Evolutionary conservation across 2,888 invertebrate genomes (phyloP), one percentile per base, ranked within the genome.

Genomic region (Ametastegia equiseti): DNA sequence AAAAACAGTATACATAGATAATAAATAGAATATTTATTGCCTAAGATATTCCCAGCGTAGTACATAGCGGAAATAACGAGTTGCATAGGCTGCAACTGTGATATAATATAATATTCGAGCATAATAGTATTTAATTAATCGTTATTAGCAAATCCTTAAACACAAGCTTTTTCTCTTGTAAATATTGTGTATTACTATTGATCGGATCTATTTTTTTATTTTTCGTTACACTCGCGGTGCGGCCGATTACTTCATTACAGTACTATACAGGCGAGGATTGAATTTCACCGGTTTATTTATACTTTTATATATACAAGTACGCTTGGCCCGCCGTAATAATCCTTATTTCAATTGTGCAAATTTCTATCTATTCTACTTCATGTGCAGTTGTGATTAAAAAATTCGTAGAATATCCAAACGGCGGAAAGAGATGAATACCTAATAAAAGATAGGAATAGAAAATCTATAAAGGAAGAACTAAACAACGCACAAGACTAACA

Each of bases 81-180:
- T 78, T 78, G 78, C 39, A 82, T 84, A 87, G 84, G 87, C 65
- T 67, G 65, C 89, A 90, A 89, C 89, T 89, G 90, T 90, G 90
- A 90, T 90, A 89, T 89, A 89, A 88, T 88, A 87, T 85, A 86
- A 84, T 60, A 78, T 78, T 60, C 60, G 33, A 60, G 78, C 78
- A 78, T 78, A 78, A 78, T 78, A 78, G 45, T 60, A n/a, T 54
- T 54, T 75, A 50, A 50, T 75, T 33, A 36, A 33, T 75, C 19
- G 75, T 67, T 67, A 39, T 39, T 67, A 39, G 39, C 27, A 39
- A 19, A n/a, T 39, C 27, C 1, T 30, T 11, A 23, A 63, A 63
- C 11, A 67, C 67, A 19, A 36, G 19, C 19, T 54, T 33, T 54
- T n/a, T 54, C 54, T 33, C 27, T 75, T 75, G 50, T 75, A 75